Conservation (phyloP, 2,888 invertebrate genomes). For the Apamea sordens region DNA sequence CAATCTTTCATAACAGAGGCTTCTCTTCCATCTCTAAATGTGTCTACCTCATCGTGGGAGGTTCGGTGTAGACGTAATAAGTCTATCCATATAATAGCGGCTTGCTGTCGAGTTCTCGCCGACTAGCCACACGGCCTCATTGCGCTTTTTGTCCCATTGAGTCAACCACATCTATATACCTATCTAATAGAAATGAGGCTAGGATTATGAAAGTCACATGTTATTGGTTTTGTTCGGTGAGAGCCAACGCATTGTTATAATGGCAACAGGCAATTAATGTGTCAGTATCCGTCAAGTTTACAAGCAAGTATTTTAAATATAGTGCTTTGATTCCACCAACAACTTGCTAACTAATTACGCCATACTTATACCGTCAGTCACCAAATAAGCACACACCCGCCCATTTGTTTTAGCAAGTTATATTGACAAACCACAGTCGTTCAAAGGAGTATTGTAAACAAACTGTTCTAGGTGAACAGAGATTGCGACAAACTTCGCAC, state of each 20-base stretch:
- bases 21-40: not conserved
- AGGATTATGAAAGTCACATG: conserved; percentile 59
- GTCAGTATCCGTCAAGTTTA: conserved; percentile 49
- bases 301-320: conserved; percentile 45
- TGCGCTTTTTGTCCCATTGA: conserved; percentile 48
- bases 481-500: conserved; percentile 73
- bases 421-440: conserved; percentile 69
- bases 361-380: conserved; percentile 47
- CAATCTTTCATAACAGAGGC: not conserved
- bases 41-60: not conserved
- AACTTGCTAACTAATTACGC: conserved; percentile 54
- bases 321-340: conserved; percentile 40
- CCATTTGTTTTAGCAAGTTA: conserved; percentile 65
- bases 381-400: conserved; percentile 54
- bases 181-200: conserved; percentile 60
- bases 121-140: conserved; percentile 56
- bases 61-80: conserved; percentile 3
- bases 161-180: conserved; percentile 38
- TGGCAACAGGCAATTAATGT: conserved; percentile 51
- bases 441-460: conserved; percentile 66
- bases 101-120: conserved; percentile 14
- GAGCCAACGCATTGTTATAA: conserved; percentile 47
- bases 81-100: conserved; percentile 17
- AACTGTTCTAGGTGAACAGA: conserved; percentile 68
- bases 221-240: conserved; percentile 52